Percentiles rank a stretch among this genome's conserved stretches.
Conservation (phyloP, 2,113 vertebrate species). For the Galbula dea region DNA sequence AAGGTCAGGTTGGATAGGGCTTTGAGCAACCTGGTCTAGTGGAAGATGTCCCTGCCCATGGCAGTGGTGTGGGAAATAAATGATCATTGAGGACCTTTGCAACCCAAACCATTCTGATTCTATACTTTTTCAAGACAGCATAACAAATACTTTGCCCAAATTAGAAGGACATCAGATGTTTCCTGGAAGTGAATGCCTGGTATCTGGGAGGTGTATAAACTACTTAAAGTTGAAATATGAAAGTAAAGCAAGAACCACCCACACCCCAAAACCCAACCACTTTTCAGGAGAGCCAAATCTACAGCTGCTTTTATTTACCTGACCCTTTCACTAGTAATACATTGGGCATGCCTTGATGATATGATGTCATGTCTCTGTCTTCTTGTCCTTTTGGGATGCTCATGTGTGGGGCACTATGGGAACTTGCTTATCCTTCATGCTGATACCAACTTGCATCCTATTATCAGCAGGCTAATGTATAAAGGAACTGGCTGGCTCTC, state of each 20-base stretch:
- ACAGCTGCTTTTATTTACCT: not conserved
- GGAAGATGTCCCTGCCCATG: not conserved
- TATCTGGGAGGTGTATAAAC: not conserved
- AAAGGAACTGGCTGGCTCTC: not conserved
- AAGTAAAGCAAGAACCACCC: not conserved
- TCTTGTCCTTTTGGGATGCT: not conserved
- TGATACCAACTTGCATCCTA: not conserved
- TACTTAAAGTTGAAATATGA: not conserved
- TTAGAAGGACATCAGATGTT: not conserved
- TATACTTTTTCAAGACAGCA: not conserved
- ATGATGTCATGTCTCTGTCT: not conserved
- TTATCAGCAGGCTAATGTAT: not conserved
- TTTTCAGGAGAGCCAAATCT: not conserved
- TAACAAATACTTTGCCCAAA: not conserved
- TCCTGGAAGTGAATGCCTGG: not conserved
- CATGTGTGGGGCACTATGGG: fast-evolving
- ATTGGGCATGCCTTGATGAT: not conserved
- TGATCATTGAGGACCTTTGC: not conserved
- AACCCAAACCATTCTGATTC: not conserved
- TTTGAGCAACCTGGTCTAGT: not conserved
- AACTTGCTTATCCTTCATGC: not conserved
- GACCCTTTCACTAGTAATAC: not conserved
- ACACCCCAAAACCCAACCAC: fast-evolving
- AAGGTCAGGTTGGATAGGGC: not conserved
- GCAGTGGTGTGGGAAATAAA: not conserved